Conservation (phyloP, 1,140 invertebrate species). For the Aphelinus certus region DNA sequence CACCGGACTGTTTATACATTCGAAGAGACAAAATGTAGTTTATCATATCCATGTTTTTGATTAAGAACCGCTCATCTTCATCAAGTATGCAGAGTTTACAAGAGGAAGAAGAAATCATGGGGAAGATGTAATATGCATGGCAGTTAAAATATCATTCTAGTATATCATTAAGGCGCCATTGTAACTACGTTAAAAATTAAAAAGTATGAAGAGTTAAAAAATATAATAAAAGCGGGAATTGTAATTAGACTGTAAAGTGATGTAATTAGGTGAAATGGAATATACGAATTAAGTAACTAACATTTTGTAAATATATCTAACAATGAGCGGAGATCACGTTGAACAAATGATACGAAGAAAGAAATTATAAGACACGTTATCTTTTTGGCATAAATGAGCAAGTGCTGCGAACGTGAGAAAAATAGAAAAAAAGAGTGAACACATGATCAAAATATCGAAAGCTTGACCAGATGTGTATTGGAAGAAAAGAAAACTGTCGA, state of each 20-base stretch:
- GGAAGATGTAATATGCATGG: neutral
- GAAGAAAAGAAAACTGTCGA: neutral
- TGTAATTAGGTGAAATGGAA: constrained; percentile 44
- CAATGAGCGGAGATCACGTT: constrained; percentile 28
- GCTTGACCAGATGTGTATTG: neutral
- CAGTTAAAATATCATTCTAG: constrained; percentile 2
- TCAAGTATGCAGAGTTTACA: neutral
- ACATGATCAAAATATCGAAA: too few relatives aligned
- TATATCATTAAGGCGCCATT: constrained; percentile 16
- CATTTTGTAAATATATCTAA: constrained; percentile 50
- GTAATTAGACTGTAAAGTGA: constrained; percentile 38
- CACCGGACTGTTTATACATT: too few relatives aligned
- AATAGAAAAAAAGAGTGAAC: neutral
- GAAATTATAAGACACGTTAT: neutral
- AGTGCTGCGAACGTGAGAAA: neutral
- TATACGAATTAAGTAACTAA: constrained; percentile 40
- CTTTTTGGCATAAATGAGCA: constrained; percentile 7
- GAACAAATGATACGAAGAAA: neutral
- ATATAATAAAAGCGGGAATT: constrained; percentile 31
- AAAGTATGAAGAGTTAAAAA: constrained; percentile 2
- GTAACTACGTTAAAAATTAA: constrained; percentile 13
- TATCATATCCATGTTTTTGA: too few relatives aligned
- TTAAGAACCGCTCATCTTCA: neutral
- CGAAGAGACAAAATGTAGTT: too few relatives aligned
- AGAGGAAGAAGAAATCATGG: neutral